Evolutionary conservation across 2,888 invertebrate genomes (phyloP).

Genomic region (Drosophila colorata): DNA sequence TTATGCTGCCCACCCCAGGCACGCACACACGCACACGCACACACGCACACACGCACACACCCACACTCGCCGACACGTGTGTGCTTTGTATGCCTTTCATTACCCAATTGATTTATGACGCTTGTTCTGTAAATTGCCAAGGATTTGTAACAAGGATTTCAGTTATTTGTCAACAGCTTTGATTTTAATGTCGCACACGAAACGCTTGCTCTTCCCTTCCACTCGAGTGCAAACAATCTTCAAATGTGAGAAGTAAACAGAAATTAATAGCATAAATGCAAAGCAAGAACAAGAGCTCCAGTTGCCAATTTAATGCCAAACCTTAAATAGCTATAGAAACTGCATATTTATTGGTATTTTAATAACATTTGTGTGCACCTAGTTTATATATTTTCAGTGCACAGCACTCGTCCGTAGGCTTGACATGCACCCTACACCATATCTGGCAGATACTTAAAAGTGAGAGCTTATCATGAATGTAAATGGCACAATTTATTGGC

Average conservation of each 20-base stretch:
- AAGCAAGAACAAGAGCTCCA: too few relatives aligned
- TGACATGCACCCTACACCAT: not conserved
- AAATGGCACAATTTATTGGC: conserved; percentile 28
- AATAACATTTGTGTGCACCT: too few relatives aligned
- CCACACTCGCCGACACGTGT: conserved; percentile 30
- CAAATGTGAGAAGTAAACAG: not conserved
- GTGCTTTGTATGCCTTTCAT: conserved; percentile 59
- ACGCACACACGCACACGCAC: not conserved
- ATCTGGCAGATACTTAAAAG: not conserved
- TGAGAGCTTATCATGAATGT: conserved; percentile 37
- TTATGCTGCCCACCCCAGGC: conserved; percentile 12
- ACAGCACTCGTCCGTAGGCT: too few relatives aligned
- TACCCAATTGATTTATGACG: conserved; percentile 78
- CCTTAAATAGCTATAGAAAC: too few relatives aligned
- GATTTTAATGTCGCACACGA: conserved; percentile 66
- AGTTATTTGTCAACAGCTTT: conserved; percentile 79
- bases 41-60: not conserved
- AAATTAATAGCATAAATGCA: not conserved
- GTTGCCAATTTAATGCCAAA: too few relatives aligned
- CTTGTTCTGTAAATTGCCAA: conserved; percentile 72
- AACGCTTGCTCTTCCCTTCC: not conserved
- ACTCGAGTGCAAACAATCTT: too few relatives aligned
- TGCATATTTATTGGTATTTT: too few relatives aligned
- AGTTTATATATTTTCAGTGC: too few relatives aligned
- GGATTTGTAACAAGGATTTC: conserved; percentile 73